phyloP scores from a whole-genome alignment of 2,797 vertebrate genomes.

The Podarcis siculus region DNA sequence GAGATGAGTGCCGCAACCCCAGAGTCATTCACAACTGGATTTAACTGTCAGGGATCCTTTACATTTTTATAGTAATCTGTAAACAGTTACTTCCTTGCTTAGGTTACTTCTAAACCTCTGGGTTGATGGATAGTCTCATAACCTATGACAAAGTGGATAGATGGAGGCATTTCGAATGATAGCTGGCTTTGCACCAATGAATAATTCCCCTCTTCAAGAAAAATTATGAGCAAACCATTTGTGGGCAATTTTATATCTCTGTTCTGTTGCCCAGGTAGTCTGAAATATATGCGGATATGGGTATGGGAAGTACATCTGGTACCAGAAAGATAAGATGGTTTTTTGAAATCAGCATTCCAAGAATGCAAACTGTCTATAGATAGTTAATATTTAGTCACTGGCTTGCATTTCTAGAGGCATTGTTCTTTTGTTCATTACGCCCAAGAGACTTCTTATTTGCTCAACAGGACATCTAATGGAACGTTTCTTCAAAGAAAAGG shows the following conservation, averaged over 20 bases:
- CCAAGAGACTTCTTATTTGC: constrained; percentile 8
- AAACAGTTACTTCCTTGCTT: neutral
- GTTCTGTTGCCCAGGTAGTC: constrained; percentile 29
- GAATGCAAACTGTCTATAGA: constrained; percentile 7
- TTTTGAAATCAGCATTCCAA: constrained; percentile 40
- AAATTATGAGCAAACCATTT: neutral
- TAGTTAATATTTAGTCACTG: constrained; percentile 3
- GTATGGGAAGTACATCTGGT: constrained; percentile 8
- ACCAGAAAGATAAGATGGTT: constrained; percentile 30
- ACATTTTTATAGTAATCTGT: no score
- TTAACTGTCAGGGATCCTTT: neutral
- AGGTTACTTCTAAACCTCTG: neutral
- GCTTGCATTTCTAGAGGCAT: neutral
- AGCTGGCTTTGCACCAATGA: neutral
- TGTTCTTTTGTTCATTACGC: constrained; percentile 15
- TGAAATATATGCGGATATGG: constrained; percentile 43
- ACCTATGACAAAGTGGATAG: neutral
- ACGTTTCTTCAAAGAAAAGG: constrained; percentile 29
- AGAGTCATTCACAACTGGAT: no score
- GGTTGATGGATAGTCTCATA: neutral
- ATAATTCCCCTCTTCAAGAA: constrained; percentile 30
- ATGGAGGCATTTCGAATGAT: neutral
- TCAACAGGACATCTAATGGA: neutral
- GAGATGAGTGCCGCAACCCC: no score
- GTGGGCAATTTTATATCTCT: neutral